Conservation (phyloP, 2,888 invertebrate genomes). For the Thumatha senex region DNA sequence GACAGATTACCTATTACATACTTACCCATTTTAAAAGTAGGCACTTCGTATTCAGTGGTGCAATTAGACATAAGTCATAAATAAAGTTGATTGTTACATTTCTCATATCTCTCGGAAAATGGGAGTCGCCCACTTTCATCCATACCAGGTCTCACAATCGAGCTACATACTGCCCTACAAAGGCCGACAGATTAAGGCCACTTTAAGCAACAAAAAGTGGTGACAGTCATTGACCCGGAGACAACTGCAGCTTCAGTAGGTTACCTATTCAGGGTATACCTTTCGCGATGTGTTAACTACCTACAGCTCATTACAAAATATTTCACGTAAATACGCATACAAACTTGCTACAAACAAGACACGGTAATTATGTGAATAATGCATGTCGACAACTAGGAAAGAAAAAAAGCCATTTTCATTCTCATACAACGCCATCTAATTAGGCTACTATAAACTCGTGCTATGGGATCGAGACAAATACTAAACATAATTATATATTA, state of each 20-base stretch:
- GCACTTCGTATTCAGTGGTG: too few species aligned
- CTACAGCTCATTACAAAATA: constrained; percentile 20
- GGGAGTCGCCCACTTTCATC: constrained; percentile 69
- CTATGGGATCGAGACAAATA: too few species aligned
- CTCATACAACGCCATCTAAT: too few species aligned
- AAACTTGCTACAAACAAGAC: not conserved
- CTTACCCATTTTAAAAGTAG: too few species aligned
- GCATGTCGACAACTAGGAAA: not conserved
- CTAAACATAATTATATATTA: too few species aligned
- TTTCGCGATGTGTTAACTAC: constrained; percentile 42
- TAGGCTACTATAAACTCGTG: too few species aligned
- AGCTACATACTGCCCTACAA: constrained; percentile 66
- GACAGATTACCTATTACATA: too few species aligned
- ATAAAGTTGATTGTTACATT: constrained; percentile 50
- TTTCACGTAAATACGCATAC: constrained; percentile 1
- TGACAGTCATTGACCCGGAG: constrained; percentile 59
- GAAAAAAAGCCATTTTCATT: too few species aligned
- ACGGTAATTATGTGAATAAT: not conserved
- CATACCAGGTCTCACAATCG: constrained; percentile 49
- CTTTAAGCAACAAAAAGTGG: constrained; percentile 58
- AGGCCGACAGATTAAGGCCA: constrained; percentile 61
- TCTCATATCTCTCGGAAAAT: constrained; percentile 61
- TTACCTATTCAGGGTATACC: constrained; percentile 44
- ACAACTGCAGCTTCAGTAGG: constrained; percentile 54
- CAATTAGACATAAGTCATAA: constrained; percentile 18